phyloP scores from a whole-genome alignment of 2,113 vertebrate genomes.

The Melanerpes formicivorus region DNA sequence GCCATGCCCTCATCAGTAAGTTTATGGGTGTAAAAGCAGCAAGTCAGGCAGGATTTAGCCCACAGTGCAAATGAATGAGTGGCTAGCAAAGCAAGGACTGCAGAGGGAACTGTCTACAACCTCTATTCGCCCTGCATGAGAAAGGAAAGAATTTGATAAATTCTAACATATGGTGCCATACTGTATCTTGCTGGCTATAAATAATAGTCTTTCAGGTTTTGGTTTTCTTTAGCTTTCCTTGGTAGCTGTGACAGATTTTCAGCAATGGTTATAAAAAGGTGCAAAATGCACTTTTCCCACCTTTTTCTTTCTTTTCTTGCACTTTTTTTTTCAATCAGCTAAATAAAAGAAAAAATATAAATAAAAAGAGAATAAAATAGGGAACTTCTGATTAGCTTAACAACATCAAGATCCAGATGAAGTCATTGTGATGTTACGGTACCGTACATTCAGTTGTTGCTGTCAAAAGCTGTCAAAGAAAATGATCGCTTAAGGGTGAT shows the following conservation, averaged over 20 bases:
- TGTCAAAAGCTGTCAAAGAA: slow-evolving; percentile 9
- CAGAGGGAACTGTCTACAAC: slow-evolving; percentile 16
- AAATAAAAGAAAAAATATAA: not conserved
- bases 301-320: too few relatives aligned
- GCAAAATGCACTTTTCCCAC: slow-evolving; percentile 25
- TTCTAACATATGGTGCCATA: slow-evolving; percentile 74
- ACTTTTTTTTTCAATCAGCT: not conserved
- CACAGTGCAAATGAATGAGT: not conserved
- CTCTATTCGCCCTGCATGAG: slow-evolving; percentile 9
- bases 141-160: slow-evolving; percentile 63
- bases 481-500: not conserved
- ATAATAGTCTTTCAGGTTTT: slow-evolving; percentile 70
- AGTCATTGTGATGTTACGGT: not conserved
- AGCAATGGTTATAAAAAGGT: slow-evolving; percentile 35
- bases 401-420: not conserved
- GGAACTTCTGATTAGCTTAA: slow-evolving; percentile 5
- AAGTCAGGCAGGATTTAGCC: slow-evolving; percentile 19
- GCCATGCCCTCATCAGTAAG: not conserved
- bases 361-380: not conserved
- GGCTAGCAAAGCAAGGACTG: slow-evolving; percentile 14
- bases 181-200: slow-evolving; percentile 65
- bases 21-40: slow-evolving; percentile 11
- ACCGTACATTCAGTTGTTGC: not conserved
- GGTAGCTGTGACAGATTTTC: slow-evolving; percentile 65
- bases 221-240: slow-evolving; percentile 57